Evolutionary conservation across 2,888 invertebrate species (phyloP), one percentile per base, ranked within the genome.

Genomic region (Eudemis profundana): DNA sequence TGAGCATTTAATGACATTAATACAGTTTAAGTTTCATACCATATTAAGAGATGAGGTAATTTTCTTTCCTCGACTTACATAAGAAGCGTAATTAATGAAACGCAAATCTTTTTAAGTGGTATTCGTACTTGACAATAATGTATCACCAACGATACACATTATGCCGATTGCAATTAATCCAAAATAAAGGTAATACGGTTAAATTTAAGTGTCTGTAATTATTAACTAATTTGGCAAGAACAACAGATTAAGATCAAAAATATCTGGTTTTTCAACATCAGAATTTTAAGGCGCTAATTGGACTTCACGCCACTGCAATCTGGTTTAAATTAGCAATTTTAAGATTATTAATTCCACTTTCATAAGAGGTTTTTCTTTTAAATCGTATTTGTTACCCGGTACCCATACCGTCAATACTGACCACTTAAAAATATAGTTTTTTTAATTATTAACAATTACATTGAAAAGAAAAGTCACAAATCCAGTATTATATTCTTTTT

Each of bases 111-210:
- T 10, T 3, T 14, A 53, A 56, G 12, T 23, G 17, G 40, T n/a
- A n/a, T n/a, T n/a, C n/a, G n/a, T n/a, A 12, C n/a, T 29, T 29
- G 8, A 56, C 29, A n/a, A 21, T 17, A 29, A 42, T 23, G 23
- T 33, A 29, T 42, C 49, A 49, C 50, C n/a, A 40, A 42, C 64
- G 23, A 46, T 33, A 50, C 42, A 49, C 7, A 63, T 57, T 59
- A 36, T 14, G 10, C 10, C n/a, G 44, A 59, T 64, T 51, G 15
- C n/a, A 44, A 59, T 51, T 57, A 23, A n/a, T 57, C 36, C 44
- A 15, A 59, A 51, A 46, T 51, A 33, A 36, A 27, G 27, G n/a
- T 51, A 65, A 27, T 51, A 29, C 19, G 19, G 46, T n/a, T 46
- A 17, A 21, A 27, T 17, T 14, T n/a, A n/a, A 29, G 15, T 57